Evolutionary conservation across 2,113 vertebrate species (phyloP).

Genomic region (Siniperca chuatsi): DNA sequence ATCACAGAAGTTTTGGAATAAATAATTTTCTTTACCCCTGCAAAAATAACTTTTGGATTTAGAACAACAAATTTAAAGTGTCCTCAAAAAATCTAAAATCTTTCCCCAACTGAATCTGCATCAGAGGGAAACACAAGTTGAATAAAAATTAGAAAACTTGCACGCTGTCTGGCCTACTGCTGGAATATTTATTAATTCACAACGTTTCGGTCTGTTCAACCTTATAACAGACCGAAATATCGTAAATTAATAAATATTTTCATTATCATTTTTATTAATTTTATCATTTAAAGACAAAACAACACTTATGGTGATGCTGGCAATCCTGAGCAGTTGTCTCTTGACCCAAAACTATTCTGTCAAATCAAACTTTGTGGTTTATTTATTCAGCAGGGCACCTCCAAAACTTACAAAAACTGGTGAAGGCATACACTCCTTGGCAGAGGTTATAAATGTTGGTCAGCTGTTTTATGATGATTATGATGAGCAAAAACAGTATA

Average conservation of each 20-base stretch:
- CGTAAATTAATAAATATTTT: too few relatives aligned
- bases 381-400: background rate
- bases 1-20: background rate
- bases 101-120: background rate
- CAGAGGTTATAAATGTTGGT: background rate
- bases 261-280: background rate
- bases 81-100: background rate
- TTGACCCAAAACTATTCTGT: background rate
- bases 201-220: background rate
- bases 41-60: background rate
- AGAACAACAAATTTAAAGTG: background rate
- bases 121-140: background rate
- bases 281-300: background rate
- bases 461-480: background rate
- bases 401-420: background rate
- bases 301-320: background rate
- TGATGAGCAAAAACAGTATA: background rate
- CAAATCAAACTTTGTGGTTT: background rate
- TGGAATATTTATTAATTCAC: background rate
- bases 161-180: background rate
- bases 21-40: conserved; percentile 4
- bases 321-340: background rate
- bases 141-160: background rate
- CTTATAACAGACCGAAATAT: too few relatives aligned
- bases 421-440: background rate